Evolutionary conservation across 2,888 invertebrate species (phyloP).

Genomic region (Sycophila texana): DNA sequence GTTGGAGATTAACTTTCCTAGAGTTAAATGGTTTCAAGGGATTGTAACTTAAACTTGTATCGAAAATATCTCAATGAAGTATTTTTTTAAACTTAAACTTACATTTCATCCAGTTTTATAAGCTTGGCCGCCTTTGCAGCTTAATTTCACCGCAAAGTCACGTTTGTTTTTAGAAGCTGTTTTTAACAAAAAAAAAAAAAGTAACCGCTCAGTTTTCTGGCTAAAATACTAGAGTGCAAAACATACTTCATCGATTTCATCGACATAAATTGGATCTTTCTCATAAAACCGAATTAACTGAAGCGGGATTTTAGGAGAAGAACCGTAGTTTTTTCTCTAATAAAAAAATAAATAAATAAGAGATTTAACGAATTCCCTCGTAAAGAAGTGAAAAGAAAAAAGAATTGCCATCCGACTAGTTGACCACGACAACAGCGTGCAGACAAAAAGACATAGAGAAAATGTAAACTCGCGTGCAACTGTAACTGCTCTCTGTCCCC

Average conservation of each 20-base stretch:
- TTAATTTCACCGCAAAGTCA: not conserved
- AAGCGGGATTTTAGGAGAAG: not conserved
- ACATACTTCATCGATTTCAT: slow-evolving; percentile 50
- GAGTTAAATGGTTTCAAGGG: not conserved
- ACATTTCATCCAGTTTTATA: no score
- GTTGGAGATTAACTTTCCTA: not conserved
- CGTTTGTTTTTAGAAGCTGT: not conserved
- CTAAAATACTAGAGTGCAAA: slow-evolving; percentile 37
- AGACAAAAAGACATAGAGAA: slow-evolving; percentile 45
- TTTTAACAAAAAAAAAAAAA: not conserved
- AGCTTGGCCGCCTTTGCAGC: no score
- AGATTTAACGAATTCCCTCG: slow-evolving; percentile 11
- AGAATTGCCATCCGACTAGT: slow-evolving; percentile 34
- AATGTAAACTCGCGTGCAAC: slow-evolving; percentile 15
- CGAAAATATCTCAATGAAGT: not conserved
- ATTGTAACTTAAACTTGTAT: not conserved
- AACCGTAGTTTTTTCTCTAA: not conserved
- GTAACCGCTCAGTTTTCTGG: not conserved
- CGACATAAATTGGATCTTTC: slow-evolving; percentile 33
- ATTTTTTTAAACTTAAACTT: no score
- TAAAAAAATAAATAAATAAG: not conserved
- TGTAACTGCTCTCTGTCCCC: slow-evolving; percentile 58
- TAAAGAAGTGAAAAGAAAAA: slow-evolving; percentile 3
- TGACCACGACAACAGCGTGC: slow-evolving; percentile 36
- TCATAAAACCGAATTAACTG: not conserved